Evolutionary conservation across 2,113 vertebrate species (phyloP).

Genomic region (Macheiramphus alcinus): DNA sequence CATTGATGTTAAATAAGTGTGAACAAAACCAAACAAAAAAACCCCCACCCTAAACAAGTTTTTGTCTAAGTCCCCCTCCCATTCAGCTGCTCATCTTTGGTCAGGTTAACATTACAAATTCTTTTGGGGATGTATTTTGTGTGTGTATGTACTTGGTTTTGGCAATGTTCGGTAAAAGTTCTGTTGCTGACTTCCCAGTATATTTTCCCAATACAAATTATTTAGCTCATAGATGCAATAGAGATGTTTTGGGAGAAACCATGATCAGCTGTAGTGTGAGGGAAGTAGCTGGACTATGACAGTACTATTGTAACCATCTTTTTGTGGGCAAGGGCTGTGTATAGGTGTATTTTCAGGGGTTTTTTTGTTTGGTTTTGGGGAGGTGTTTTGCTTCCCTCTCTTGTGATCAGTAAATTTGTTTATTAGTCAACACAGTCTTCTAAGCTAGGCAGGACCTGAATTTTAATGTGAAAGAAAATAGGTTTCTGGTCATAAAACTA

Average conservation of each 20-base stretch:
- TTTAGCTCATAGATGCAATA: background rate
- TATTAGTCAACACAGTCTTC: background rate
- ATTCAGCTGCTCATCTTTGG: constrained; percentile 60
- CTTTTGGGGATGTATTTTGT: background rate
- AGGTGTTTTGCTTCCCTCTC: background rate
- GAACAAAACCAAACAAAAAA: constrained; percentile 66
- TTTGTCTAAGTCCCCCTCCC: constrained; percentile 32
- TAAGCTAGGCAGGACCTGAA: background rate
- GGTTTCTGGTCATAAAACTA: background rate
- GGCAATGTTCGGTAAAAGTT: background rate
- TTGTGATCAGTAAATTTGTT: background rate
- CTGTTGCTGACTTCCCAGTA: background rate
- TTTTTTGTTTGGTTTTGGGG: background rate
- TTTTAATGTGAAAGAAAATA: background rate
- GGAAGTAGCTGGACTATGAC: background rate
- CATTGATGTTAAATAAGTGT: constrained; percentile 68
- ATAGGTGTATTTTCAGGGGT: background rate
- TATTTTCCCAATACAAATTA: background rate
- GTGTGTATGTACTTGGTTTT: background rate
- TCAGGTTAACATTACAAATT: background rate
- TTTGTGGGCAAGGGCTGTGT: background rate
- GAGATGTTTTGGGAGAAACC: background rate
- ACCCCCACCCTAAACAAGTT: constrained; percentile 40
- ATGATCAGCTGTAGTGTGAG: background rate
- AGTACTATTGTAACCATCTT: background rate